Evolutionary conservation across 2,113 vertebrate genomes (phyloP), one percentile per base, ranked within the genome.

Genomic region (Cervus canadensis): DNA sequence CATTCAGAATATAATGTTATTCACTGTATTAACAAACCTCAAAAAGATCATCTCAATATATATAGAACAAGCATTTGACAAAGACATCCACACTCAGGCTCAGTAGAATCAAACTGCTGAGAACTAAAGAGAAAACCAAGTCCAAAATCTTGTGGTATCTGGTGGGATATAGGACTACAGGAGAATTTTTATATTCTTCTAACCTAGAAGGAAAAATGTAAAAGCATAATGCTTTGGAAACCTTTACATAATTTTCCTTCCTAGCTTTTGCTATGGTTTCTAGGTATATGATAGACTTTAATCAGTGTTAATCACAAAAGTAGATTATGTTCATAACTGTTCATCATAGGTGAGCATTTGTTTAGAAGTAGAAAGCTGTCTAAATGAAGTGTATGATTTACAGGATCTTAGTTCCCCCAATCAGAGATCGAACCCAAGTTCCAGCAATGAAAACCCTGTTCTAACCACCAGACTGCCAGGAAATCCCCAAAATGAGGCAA

Each of bases 1-100:
- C 14, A 84, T 85, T 85, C n/a, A 59, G 62, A 97, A 89, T 87
- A n/a, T 84, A 91, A 60, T 48, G 52, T 91, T 67, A 87, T 45
- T 82, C 45, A 43, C n/a, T 30, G 81, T 74, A 74, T 48, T 71
- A 87, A 88, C 52, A 94, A 30, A 36, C 4, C 23, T 40, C 40
- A 1, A 25, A 64, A 56, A 26, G 36, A n/a, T 56, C 17, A 64
- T 50, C 33, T 92, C 57, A 76, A 40, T 84, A 64, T 50, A 33
- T 59, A 15, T 8, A 91, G 45, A 90, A 67, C 48, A 57, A 79
- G 26, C 43, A 82, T 56, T 67, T 56, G 71, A 89, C 21, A 67
- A n/a, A 33, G 59, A 91, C 40, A 84, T 76, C 50, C 67, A 23
- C 28, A 67, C 25, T 48, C 84, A 85, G 52, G 60, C 56, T 36